Evolutionary conservation across 2,113 vertebrate genomes (phyloP), one percentile per base, ranked within the genome.

Genomic region (Holacanthus passer): DNA sequence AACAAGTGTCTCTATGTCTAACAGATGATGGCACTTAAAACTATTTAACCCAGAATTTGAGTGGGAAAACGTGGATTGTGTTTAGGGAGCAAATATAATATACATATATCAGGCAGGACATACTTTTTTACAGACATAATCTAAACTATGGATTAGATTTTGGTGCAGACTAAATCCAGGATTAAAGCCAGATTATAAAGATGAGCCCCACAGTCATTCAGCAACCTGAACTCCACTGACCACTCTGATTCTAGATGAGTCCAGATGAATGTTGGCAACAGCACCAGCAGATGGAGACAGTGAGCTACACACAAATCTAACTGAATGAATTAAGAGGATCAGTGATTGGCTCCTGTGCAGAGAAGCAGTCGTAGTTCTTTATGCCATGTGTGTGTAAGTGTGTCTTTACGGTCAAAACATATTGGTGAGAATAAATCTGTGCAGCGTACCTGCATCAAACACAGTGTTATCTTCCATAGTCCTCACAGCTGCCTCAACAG

Each of bases 401-500:
- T 67, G 64, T 48, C 11, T 66, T 1, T 13, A 37, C 19, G 3
- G 24, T 66, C n/a, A n/a, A 43, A 22, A 55, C 55, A 53, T 10
- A 19, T 32, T 37, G 35, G 17, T 41, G 19, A 35, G 1, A 58
- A 50, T 65, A 17, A 56, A 7, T 11, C 0, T 53, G 2, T 3
- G 4, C 14, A 31, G 35, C 16, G 10, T 73, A 96, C 95, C 91
- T 91, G 94, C 75, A 50, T 94, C 87, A 83, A 88, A 95, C 7
- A 84, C 67, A 19, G 55, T 35, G 72, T 96, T 91, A 47, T 95
- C 88, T 75, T 95, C 95, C 84, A 95, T n/a, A 22, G 67, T n/a
- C 64, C 87, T 92, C 14, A 96, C 95, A 22, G 95, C 92, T 77
- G 72, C 74, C 86, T 95, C 90, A 6, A 92, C 87, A 82, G 92